Evolutionary conservation across 2,888 invertebrate species (phyloP).

Genomic region (Cyclophora punctaria): DNA sequence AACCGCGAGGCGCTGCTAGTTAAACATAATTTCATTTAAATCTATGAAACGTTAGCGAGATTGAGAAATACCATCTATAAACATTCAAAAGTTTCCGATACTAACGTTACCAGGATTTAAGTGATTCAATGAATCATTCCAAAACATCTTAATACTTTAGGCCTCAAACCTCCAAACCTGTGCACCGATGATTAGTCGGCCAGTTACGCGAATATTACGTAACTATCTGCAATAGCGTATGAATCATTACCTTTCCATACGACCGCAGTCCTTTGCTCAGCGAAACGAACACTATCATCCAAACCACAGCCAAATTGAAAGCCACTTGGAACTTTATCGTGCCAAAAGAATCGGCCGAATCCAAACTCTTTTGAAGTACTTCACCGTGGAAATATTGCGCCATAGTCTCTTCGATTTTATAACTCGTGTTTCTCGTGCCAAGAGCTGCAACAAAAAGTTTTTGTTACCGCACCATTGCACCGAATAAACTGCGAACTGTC

Average conservation of each 20-base stretch:
- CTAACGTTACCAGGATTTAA: too few relatives aligned
- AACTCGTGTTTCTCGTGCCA: conserved; percentile 41
- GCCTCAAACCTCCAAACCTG: too few relatives aligned
- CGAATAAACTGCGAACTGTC: background rate
- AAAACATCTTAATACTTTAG: background rate
- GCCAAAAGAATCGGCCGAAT: conserved; percentile 63
- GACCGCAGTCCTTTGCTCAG: conserved; percentile 90
- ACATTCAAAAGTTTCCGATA: too few relatives aligned
- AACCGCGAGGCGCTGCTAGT: too few relatives aligned
- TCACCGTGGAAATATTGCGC: conserved; percentile 90
- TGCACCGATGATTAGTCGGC: too few relatives aligned
- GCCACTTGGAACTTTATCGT: conserved; percentile 90
- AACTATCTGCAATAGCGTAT: background rate
- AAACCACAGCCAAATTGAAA: conserved; percentile 91
- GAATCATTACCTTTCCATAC: conserved; percentile 81
- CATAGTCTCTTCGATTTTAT: conserved; percentile 79
- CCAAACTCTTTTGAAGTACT: conserved; percentile 79
- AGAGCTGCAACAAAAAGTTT: conserved; percentile 35
- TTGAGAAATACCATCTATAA: too few relatives aligned
- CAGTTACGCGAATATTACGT: background rate
- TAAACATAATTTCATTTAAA: too few relatives aligned
- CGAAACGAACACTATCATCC: conserved; percentile 92
- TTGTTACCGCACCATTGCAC: too few relatives aligned
- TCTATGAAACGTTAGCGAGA: too few relatives aligned
- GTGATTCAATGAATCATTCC: background rate